Evolutionary conservation across 1,140 invertebrate species (phyloP).

Genomic region (Drosophila biarmipes): DNA sequence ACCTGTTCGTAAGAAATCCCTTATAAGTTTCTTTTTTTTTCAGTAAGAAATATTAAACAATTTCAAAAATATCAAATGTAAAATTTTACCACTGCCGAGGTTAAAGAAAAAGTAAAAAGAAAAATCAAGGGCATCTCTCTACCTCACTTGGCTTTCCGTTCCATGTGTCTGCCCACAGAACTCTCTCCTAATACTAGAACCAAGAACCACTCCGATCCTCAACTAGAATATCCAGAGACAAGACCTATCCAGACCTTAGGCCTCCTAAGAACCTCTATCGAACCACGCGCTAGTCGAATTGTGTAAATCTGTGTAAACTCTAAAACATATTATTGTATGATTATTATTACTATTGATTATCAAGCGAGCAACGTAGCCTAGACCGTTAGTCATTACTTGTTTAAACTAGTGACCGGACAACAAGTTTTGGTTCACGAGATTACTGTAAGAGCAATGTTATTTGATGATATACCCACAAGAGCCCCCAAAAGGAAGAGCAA

Average conservation of each 20-base stretch:
- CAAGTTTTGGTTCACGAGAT: slow-evolving; percentile 59
- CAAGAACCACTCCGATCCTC: slow-evolving; percentile 34
- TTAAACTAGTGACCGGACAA: slow-evolving; percentile 41
- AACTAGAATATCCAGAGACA: slow-evolving; percentile 44
- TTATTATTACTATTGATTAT: slow-evolving; percentile 70
- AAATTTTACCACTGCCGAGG: slow-evolving; percentile 64
- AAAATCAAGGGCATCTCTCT: slow-evolving; percentile 52
- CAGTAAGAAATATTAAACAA: not conserved
- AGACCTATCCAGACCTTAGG: slow-evolving; percentile 43
- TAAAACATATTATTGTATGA: slow-evolving; percentile 75
- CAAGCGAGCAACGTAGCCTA: slow-evolving; percentile 63
- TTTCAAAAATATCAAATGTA: slow-evolving; percentile 55
- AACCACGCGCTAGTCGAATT: slow-evolving; percentile 43
- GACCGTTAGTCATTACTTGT: slow-evolving; percentile 73
- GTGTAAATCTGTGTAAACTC: slow-evolving; percentile 72
- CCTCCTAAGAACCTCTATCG: slow-evolving; percentile 28
- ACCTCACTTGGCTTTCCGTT: slow-evolving; percentile 14
- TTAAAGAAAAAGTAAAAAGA: slow-evolving; percentile 23
- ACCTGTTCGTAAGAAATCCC: not conserved
- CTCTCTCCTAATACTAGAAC: slow-evolving; percentile 7
- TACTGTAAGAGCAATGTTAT: slow-evolving; percentile 44
- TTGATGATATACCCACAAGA: slow-evolving; percentile 35
- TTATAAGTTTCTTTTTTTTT: not conserved
- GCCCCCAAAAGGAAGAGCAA: slow-evolving; percentile 32
- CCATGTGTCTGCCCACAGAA: slow-evolving; percentile 13